Conservation (phyloP, 1,140 invertebrate genomes). For the Formica exsecta region DNA sequence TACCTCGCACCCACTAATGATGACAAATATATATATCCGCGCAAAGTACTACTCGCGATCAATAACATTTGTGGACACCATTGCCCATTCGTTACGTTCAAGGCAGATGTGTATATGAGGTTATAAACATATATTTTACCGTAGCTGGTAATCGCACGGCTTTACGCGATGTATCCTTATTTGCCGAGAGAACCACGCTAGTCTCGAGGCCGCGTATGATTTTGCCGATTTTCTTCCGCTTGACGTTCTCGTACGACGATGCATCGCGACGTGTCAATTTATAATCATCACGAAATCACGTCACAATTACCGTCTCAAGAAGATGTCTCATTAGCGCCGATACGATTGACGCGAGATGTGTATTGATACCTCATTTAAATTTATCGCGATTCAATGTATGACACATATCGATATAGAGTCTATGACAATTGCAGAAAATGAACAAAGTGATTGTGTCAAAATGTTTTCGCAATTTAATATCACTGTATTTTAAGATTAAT, state of each 20-base stretch:
- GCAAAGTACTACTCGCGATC: constrained; percentile 66
- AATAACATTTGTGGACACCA: constrained; percentile 72
- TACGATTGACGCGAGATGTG: constrained; percentile 20
- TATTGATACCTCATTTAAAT: not conserved
- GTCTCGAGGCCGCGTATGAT: constrained; percentile 30
- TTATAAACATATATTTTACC: constrained; percentile 75
- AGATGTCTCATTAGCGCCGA: constrained; percentile 61
- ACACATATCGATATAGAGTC: not conserved
- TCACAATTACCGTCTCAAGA: constrained; percentile 71
- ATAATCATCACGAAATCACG: constrained; percentile 76
- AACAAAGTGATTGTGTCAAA: not conserved
- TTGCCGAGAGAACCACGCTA: constrained; percentile 19
- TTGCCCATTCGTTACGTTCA: constrained; percentile 73
- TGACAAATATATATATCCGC: constrained; percentile 74
- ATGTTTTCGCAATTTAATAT: not conserved
- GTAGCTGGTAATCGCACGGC: constrained; percentile 63
- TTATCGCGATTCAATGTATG: constrained; percentile 8
- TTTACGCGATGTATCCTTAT: constrained; percentile 58
- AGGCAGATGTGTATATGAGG: constrained; percentile 18
- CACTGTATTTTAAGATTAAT: not conserved
- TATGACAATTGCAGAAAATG: not conserved
- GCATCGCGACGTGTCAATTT: constrained; percentile 69
- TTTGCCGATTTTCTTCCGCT: not conserved
- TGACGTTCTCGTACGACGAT: constrained; percentile 2
- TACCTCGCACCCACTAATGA: constrained; percentile 71